Percentiles rank a stretch among this genome's conserved stretches.
Conservation (phyloP, 2,888 invertebrate genomes). For the Nematopogon swammerdamellus region DNA sequence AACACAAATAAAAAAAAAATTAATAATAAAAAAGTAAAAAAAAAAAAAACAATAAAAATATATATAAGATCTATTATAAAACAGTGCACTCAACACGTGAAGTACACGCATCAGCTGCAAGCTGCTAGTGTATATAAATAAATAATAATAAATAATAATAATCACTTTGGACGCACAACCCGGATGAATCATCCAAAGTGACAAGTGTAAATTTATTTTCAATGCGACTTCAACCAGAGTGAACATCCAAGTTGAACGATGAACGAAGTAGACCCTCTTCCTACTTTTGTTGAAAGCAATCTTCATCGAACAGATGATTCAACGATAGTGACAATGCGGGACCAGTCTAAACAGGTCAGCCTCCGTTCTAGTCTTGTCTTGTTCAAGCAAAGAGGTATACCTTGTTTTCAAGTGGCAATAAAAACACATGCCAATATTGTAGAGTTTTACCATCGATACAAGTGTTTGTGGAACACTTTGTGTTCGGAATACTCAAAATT, state of each 20-base stretch:
- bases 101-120: too few relatives aligned
- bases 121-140: too few relatives aligned
- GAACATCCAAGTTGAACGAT: too few relatives aligned
- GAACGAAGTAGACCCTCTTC: not conserved
- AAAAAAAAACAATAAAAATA: too few relatives aligned
- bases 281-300: not conserved
- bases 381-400: too few relatives aligned
- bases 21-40: constrained; percentile 1
- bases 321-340: not conserved
- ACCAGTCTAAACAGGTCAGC: not conserved
- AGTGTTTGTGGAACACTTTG: too few relatives aligned
- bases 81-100: too few relatives aligned
- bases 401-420: too few relatives aligned
- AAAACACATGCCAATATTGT: too few relatives aligned
- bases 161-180: not conserved
- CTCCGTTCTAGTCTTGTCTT: too few relatives aligned
- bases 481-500: not conserved
- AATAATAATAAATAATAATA: not conserved
- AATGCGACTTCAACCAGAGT: not conserved
- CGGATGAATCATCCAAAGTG: not conserved
- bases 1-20: not conserved
- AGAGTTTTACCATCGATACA: too few relatives aligned
- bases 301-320: not conserved
- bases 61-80: not conserved
- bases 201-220: not conserved